Conservation (phyloP, 1,140 invertebrate genomes). For the Nixonia krombeini region DNA sequence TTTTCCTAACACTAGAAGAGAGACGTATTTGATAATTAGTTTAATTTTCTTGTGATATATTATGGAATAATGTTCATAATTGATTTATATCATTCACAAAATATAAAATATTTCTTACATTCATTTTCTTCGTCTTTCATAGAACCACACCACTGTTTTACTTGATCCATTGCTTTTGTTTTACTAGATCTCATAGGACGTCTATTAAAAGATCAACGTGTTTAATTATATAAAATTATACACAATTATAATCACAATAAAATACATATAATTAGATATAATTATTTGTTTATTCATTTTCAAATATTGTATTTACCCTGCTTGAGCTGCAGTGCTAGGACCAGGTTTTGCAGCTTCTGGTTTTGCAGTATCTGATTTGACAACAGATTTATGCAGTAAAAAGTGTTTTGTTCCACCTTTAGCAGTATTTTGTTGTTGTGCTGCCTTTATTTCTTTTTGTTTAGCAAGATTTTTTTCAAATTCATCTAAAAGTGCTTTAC, state of each 20-base stretch:
- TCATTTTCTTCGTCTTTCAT: conserved; percentile 76
- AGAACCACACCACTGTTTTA: conserved; percentile 85
- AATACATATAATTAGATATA: no score
- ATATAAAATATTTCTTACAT: conserved; percentile 52
- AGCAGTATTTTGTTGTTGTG: conserved; percentile 65
- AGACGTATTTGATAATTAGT: no score
- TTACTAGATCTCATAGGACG: conserved; percentile 84
- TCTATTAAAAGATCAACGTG: conserved; percentile 54
- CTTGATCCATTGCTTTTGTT: conserved; percentile 84
- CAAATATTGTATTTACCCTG: conserved; percentile 48
- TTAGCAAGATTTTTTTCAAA: conserved; percentile 84
- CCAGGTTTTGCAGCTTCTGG: conserved; percentile 62
- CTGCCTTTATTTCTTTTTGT: conserved; percentile 79
- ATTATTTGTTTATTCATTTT: neutral
- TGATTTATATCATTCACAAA: no score
- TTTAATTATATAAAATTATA: conserved; percentile 15
- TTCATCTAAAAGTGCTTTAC: conserved; percentile 81
- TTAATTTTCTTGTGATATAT: no score
- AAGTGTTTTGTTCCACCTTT: conserved; percentile 54
- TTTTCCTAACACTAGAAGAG: conserved; percentile 65
- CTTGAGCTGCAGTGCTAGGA: conserved; percentile 63
- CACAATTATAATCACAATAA: neutral
- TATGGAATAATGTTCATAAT: no score
- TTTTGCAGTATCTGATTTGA: no score
- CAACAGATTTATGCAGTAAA: conserved; percentile 51